Base-by-base conservation (phyloP, 2,888 invertebrate genomes). In the Athalia cordata region DNA sequence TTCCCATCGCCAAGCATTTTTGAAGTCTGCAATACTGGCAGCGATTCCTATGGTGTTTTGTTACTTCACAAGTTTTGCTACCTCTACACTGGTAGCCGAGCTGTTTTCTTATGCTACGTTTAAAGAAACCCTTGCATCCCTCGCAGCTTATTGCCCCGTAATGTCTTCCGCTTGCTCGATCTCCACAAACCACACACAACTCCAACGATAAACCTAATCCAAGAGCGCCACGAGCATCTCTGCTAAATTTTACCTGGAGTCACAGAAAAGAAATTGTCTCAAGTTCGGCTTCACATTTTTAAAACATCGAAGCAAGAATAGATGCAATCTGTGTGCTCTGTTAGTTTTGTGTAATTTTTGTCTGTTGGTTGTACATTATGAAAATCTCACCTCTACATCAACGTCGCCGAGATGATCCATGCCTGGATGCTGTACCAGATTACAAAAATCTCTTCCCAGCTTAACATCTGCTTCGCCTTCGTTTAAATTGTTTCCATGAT, bases 111-210 rank as follows among this genome's bases (percentile, higher is more conserved):
- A 99, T 99, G 43, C 98, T 98, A 0, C 99, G 93, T 91, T 99
- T 99, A 91, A 99, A 99, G 92, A 99, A 99, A 0, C 98, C 98
- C 91, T 99, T 99, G 91, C 99, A 99, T 3, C 99, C 98, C 92
- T 97, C 97, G 91, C 97, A 97, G 85, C 97, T 97, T 81, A 95
- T 95, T 70, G 96, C 97, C 77, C 98, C 98, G 91, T 98, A 98
- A 87, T 98, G 98, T 77, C 98, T 94, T 15, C 98, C 98, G 50
- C 98, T 98, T 8, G 98, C 98, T 80, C 98, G 93, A 90, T 99
- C 98, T 0, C 98, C 98, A 88, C 98, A 99, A 47, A 99, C 98
- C 15, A 98, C 95, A 90, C 98, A 99, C 75, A 97, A 92, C 90
- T 98, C 98, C 84, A 95, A 91, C 0, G 95, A 94, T 5, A 95